phyloP scores from a whole-genome alignment of 30 jellyfish, hydroid and myxozoan species.

The Aurelia sp. region DNA sequence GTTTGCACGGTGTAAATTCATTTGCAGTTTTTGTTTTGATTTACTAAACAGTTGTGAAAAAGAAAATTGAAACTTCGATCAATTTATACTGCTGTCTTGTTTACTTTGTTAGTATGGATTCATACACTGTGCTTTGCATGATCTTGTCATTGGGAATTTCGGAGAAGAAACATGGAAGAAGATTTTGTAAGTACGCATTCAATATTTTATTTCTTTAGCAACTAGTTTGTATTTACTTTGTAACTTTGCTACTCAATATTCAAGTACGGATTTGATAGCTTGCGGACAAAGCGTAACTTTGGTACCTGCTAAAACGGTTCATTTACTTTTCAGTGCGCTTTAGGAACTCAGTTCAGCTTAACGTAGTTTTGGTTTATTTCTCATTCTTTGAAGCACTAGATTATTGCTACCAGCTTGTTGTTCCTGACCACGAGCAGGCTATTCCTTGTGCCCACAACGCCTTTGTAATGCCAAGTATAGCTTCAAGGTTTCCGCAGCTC shows the following conservation, averaged over 20 bases:
- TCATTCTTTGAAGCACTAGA: too few species aligned
- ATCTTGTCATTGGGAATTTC: constrained; percentile 60
- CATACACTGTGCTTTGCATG: constrained; percentile 80
- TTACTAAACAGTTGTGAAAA: too few species aligned
- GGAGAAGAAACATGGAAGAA: constrained; percentile 85
- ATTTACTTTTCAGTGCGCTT: not conserved
- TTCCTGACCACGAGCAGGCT: not conserved
- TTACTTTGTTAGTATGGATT: constrained; percentile 72
- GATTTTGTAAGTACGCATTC: constrained; percentile 55
- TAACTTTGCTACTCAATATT: not conserved
- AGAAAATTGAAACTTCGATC: not conserved
- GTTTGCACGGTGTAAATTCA: too few species aligned
- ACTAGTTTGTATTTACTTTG: not conserved
- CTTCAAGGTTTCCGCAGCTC: too few species aligned
- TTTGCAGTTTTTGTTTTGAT: too few species aligned
- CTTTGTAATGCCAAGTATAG: not conserved
- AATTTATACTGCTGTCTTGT: not conserved
- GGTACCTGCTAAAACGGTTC: constrained; percentile 11
- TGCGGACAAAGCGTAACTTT: not conserved
- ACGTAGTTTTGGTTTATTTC: not conserved
- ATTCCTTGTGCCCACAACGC: constrained; percentile 13
- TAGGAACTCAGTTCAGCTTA: not conserved
- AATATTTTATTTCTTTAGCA: too few species aligned
- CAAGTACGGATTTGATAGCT: not conserved
- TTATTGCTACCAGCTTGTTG: not conserved